phyloP scores from a whole-genome alignment of 64 coral and sea anemone species.

The Stichodactyla helianthus region DNA sequence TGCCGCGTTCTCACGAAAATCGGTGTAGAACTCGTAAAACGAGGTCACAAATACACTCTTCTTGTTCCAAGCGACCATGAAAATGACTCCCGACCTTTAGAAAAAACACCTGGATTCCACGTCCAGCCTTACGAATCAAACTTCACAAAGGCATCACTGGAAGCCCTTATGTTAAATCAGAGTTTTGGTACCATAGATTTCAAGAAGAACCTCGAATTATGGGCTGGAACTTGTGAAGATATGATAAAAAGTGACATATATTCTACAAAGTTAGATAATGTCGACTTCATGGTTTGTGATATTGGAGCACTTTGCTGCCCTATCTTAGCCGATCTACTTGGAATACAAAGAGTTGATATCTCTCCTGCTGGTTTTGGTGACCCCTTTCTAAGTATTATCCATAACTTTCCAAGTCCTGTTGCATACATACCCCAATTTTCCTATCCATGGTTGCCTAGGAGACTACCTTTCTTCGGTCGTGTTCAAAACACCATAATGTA shows the following conservation, averaged over 20 bases:
- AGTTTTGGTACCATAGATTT: neutral
- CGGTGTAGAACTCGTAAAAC: constrained; percentile 40
- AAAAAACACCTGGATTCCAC: neutral
- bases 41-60: constrained; percentile 55
- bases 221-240: constrained; percentile 10
- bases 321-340: constrained; percentile 53
- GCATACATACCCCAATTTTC: constrained; percentile 54
- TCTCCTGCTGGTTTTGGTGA: constrained; percentile 66
- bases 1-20: constrained; percentile 48
- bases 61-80: constrained; percentile 48
- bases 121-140: constrained; percentile 42
- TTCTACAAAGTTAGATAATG: constrained; percentile 22
- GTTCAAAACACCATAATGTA: constrained; percentile 51
- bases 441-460: constrained; percentile 15
- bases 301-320: constrained; percentile 61
- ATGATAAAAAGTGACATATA: constrained; percentile 23
- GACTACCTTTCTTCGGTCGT: constrained; percentile 25
- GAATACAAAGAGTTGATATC: constrained; percentile 63
- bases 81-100: neutral
- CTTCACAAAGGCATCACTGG: constrained; percentile 31
- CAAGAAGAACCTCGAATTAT: neutral
- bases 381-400: constrained; percentile 71
- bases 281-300: constrained; percentile 59
- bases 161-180: constrained; percentile 48
- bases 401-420: constrained; percentile 66